Base-by-base conservation (phyloP, 2,888 invertebrate species). In the Volucella inanis region DNA sequence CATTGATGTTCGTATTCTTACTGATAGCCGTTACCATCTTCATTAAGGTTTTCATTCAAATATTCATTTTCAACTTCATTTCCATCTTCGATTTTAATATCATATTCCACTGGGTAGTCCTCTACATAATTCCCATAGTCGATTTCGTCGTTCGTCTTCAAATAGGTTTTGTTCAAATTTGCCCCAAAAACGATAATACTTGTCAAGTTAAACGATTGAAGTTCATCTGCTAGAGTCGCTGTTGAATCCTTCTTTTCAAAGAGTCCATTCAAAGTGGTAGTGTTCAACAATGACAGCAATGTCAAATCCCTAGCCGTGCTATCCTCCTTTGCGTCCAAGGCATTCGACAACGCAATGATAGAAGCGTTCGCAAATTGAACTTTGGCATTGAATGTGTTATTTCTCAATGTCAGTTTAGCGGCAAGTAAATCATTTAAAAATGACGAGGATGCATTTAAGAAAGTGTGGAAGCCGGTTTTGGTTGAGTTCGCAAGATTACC, bases 351-450 rank as follows among this genome's bases (percentile, higher is more conserved):
- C 8, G 65, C 65, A 14, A 43, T 11, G 0, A 22, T 2, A 9
- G 75, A 75, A 31, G 57, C 65, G 15, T 75, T 75, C 8, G 18
- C 3, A n/a, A 75, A 65, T 8, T 65, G 41, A 14, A 75, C 22
- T 9, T 75, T 75, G 0, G 65, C 57, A 11, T 10, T 6, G 6
- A 65, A 15, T 9, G 65, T 67, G 11, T n/a, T 49, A 14, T 75
- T 75, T 57, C 10, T 65, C 12, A 49, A 59, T 3, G 49, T 6
- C 39, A 38, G 2, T 31, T 75, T 65, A 6, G 75, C 75, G 18
- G 22, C 31, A 8, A 65, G 47, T 2, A 59, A 43, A 31, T 15
- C 22, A 43, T 18, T 65, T 6, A 65, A 4, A 8, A 75, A 50
- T 11, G 43, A 15, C 9, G 55, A 6, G 10, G 75, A 59, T 45